These are phyloP conservation scores for Rutpela maculata DNA, from an alignment of 2,888 invertebrate genomes.

Conservation along the genomic window DNA sequence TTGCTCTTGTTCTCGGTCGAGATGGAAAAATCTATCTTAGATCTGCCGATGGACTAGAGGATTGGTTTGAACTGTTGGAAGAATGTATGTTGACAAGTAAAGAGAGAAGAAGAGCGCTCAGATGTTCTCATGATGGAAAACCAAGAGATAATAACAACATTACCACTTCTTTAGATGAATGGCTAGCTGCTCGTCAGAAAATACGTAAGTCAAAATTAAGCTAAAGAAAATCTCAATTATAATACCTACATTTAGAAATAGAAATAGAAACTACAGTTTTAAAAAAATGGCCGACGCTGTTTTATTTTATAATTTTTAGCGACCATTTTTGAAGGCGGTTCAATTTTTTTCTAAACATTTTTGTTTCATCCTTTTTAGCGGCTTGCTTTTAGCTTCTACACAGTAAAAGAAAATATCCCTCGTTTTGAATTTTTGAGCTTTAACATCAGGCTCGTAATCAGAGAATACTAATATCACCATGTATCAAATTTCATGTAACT, in stretches of 20 bases:
- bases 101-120: constrained; percentile 78
- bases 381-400: no score
- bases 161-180: constrained; percentile 76
- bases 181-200: constrained; percentile 75
- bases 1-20: constrained; percentile 76
- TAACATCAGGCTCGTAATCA: no score
- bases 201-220: constrained; percentile 68
- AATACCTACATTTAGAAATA: no score
- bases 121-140: constrained; percentile 74
- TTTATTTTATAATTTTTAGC: no score
- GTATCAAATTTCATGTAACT: no score
- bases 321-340: no score
- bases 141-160: constrained; percentile 71
- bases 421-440: no score
- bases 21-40: constrained; percentile 74
- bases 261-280: background rate
- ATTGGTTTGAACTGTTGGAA: constrained; percentile 81
- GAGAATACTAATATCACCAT: no score
- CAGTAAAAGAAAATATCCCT: no score
- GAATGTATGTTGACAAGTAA: constrained; percentile 81
- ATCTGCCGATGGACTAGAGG: constrained; percentile 78
- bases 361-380: no score
- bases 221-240: background rate
- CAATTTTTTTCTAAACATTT: no score
- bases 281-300: no score